Base-by-base conservation (phyloP, 2,888 invertebrate species). In the Epinotia ramella region DNA sequence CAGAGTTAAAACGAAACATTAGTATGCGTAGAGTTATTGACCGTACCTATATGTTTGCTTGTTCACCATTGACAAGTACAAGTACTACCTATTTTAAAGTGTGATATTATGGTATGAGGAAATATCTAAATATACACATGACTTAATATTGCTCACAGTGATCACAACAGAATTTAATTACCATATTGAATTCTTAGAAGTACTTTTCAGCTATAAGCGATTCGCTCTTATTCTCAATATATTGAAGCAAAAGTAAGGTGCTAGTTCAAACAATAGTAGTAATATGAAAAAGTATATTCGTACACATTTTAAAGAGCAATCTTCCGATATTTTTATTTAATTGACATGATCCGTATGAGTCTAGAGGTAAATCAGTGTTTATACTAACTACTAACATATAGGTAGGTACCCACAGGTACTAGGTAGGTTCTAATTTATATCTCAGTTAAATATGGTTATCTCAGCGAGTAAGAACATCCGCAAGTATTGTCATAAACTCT, bases 61-160 rank as follows among this genome's bases (percentile, higher is more conserved):
- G 59, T 69, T 60, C 65, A 69, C 40, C 24, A 44, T 60, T 73
- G 59, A 73, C 63, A 20, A 59, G 9, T 28, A 12, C 66, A 68
- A 68, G 44, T 28, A 62, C 13, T 62, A 53, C 53, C n/a, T 53
- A 68, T 73, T 62, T 62, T 68, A 65, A 77, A 59, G 60, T 64
- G 60, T 71, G 70, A 73, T 64, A 62, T 71, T 70, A 60, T 67
- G 62, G 28, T 63, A 69, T 76, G 72, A 76, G 76, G 71, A 76
- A 76, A 67, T 57, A 24, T 71, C 76, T 76, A 76, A 72, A 76
- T 67, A 72, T 72, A 76, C n/a, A 7, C 60, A 56, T 73, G 66
- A 77, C 66, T 16, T 65, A 70, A 77, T 56, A 28, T 12, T 69
- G 40, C 18, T 46, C 28, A 57, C 62, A 44, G 60, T 66, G n/a